These are phyloP conservation scores for Holothuria glaberrima DNA, from an alignment of 35 echinoderm and acorn worm species.

Conservation along the genomic window DNA sequence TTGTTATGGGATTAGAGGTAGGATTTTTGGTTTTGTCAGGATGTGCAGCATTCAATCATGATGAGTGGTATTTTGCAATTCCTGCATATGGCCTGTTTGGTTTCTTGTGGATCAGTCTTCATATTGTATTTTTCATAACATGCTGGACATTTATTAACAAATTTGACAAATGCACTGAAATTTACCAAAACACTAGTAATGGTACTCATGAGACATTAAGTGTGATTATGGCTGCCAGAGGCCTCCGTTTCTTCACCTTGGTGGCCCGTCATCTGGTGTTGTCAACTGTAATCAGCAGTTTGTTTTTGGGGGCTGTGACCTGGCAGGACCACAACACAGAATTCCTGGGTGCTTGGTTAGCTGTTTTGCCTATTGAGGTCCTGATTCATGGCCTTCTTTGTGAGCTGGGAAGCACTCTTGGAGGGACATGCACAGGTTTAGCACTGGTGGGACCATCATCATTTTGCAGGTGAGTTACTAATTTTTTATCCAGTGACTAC, in stretches of 20 bases:
- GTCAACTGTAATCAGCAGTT: constrained; percentile 67
- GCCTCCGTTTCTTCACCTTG: constrained; percentile 85
- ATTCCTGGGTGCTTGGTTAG: constrained; percentile 82
- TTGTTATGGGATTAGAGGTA: constrained; percentile 70
- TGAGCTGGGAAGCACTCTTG: constrained; percentile 76
- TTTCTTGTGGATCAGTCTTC: constrained; percentile 89
- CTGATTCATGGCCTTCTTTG: constrained; percentile 84
- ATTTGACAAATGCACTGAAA: constrained; percentile 75
- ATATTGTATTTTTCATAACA: constrained; percentile 76
- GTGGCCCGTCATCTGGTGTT: constrained; percentile 78
- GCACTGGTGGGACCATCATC: constrained; percentile 87
- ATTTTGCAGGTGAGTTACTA: constrained; percentile 78
- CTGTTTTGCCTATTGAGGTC: constrained; percentile 78
- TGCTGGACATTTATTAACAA: constrained; percentile 89
- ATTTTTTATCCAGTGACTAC: too few species aligned
- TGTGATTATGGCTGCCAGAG: constrained; percentile 87
- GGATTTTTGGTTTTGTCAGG: constrained; percentile 78
- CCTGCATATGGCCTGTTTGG: constrained; percentile 87
- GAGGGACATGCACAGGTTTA: constrained; percentile 83
- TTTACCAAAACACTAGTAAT: constrained; percentile 52
- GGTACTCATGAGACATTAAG: constrained; percentile 72
- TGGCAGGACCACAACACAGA: constrained; percentile 89
- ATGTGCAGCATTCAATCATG: constrained; percentile 72
- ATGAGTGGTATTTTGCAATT: constrained; percentile 98
- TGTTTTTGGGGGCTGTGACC: constrained; percentile 83